Evolutionary conservation across 2,797 vertebrate species (phyloP).

Genomic region (Siniperca obscura): DNA sequence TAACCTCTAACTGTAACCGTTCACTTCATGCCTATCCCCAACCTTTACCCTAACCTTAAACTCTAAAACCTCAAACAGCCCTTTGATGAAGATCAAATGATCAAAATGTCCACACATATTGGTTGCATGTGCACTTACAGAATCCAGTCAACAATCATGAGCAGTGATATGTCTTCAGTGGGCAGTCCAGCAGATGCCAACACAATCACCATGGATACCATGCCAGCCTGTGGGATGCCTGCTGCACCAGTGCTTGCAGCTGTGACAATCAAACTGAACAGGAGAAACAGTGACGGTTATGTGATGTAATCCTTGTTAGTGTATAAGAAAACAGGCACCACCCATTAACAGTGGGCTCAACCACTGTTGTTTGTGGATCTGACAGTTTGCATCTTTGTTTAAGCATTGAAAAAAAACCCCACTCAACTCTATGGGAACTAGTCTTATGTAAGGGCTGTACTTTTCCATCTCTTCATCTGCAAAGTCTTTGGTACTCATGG

Average conservation of each 20-base stretch:
- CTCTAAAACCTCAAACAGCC: neutral
- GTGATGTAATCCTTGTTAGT: neutral
- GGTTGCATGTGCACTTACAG: slow-evolving; percentile 47
- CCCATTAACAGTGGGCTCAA: neutral
- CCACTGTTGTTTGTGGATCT: neutral
- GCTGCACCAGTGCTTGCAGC: slow-evolving; percentile 88
- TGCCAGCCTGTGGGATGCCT: slow-evolving; percentile 89
- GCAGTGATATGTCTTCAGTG: slow-evolving; percentile 55
- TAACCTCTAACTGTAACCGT: no score
- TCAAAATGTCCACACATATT: neutral
- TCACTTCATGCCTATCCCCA: neutral
- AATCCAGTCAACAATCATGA: slow-evolving; percentile 60
- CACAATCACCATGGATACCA: slow-evolving; percentile 70
- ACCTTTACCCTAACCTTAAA: neutral
- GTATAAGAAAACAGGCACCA: slow-evolving; percentile 10
- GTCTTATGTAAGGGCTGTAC: neutral
- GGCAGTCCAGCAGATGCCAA: slow-evolving; percentile 54
- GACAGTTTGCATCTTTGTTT: neutral
- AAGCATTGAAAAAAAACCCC: neutral
- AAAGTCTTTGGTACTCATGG: neutral
- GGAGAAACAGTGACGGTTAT: neutral
- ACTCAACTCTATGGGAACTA: slow-evolving; percentile 1
- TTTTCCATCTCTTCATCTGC: neutral
- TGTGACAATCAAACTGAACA: slow-evolving; percentile 76
- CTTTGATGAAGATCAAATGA: neutral